These are phyloP conservation scores for Eristalis pertinax DNA, from an alignment of 2,888 invertebrate species.

Conservation along the genomic window DNA sequence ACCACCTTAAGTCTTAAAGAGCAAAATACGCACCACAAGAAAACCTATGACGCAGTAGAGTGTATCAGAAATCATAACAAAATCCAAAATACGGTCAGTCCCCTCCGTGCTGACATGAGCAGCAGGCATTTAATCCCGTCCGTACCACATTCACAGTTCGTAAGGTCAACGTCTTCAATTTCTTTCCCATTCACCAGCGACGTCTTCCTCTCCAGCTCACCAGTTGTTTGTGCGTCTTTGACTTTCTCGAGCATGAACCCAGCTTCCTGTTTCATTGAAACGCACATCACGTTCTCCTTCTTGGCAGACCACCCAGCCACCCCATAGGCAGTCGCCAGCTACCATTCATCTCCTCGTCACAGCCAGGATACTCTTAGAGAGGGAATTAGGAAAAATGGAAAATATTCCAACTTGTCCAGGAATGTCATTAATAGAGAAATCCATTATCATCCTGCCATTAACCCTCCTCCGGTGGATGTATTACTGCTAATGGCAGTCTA, in stretches of 20 bases:
- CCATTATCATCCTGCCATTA: neutral
- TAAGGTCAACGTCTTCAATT: neutral
- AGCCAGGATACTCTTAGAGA: neutral
- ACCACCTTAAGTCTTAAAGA: too few species aligned
- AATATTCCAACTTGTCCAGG: neutral
- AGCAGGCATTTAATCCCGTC: neutral
- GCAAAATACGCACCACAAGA: too few species aligned
- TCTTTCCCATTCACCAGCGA: neutral
- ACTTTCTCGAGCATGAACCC: neutral
- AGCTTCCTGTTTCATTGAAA: neutral
- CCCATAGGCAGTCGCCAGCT: neutral
- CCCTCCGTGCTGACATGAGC: neutral
- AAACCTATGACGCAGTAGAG: too few species aligned
- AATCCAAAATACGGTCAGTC: too few species aligned
- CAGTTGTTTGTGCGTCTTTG: neutral
- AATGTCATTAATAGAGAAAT: slow-evolving; percentile 12
- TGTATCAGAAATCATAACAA: too few species aligned
- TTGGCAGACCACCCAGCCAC: too few species aligned
- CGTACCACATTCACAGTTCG: neutral
- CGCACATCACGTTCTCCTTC: neutral
- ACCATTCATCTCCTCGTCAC: neutral
- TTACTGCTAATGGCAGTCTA: slow-evolving; percentile 14
- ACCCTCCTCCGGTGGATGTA: neutral
- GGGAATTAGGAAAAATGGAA: neutral
- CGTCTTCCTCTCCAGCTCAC: neutral